These are phyloP conservation scores for Caenorhabditis latens DNA, from an alignment of 1,140 invertebrate species.

Conservation along the genomic window DNA sequence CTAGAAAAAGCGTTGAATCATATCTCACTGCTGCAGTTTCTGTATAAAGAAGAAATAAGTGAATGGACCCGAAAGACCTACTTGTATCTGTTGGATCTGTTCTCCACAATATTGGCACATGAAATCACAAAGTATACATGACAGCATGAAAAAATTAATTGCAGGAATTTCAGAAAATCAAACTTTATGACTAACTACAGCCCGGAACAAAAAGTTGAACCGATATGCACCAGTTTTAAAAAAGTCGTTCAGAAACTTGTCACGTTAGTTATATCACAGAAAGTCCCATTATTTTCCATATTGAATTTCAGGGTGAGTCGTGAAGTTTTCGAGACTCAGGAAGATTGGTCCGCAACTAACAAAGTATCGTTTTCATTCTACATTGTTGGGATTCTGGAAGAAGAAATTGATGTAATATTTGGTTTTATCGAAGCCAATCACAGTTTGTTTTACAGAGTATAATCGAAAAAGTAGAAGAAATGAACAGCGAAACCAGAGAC, in stretches of 20 bases:
- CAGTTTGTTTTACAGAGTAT: not conserved
- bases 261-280: not conserved
- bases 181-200: conserved; percentile 33
- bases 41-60: conserved; percentile 23
- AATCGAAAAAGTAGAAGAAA: conserved; percentile 18
- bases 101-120: conserved; percentile 29
- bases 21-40: conserved; percentile 1
- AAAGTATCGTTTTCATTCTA: conserved; percentile 47
- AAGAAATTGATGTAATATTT: conserved; percentile 8
- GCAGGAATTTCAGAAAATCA: not conserved
- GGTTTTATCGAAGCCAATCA: not conserved
- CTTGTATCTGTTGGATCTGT: conserved; percentile 17
- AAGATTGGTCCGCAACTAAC: conserved; percentile 28
- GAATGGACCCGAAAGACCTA: conserved; percentile 23
- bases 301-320: not conserved
- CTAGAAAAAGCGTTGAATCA: conserved; percentile 13
- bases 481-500: conserved; percentile 26
- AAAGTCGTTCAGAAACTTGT: conserved; percentile 14
- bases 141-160: not conserved
- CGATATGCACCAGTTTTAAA: conserved; percentile 24
- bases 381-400: conserved; percentile 35
- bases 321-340: conserved; percentile 25
- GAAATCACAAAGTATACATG: conserved; percentile 3
- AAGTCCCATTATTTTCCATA: too few species aligned
- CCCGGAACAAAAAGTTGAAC: conserved; percentile 19